Conservation (phyloP, 1,140 invertebrate genomes). For the Papilio xuthus region DNA sequence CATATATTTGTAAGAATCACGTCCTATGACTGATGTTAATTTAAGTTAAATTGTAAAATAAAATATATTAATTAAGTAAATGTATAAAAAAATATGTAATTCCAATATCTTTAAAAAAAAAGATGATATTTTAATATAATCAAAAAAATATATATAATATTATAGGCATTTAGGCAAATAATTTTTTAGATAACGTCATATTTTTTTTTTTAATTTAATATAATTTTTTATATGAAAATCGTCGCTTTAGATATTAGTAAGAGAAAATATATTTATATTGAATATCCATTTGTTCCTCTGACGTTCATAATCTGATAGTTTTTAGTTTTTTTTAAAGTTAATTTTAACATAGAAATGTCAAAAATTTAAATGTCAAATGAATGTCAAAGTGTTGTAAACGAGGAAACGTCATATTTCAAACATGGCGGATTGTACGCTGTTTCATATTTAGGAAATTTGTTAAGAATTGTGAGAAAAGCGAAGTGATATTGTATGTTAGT, state of each 20-base stretch:
- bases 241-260: conserved; percentile 29
- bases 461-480: no score
- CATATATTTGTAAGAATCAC: conserved; percentile 4
- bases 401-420: no score
- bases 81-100: conserved; percentile 35
- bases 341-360: no score
- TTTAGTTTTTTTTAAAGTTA: conserved; percentile 9
- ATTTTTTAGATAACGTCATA: no score
- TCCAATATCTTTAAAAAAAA: conserved; percentile 32
- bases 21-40: conserved; percentile 23
- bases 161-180: not conserved
- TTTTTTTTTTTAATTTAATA: not conserved
- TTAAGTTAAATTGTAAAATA: not conserved
- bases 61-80: conserved; percentile 2
- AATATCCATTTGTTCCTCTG: conserved; percentile 45
- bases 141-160: not conserved
- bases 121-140: conserved; percentile 37
- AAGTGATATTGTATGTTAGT: no score
- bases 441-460: no score
- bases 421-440: no score
- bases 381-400: no score
- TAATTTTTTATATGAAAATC: conserved; percentile 8
- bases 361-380: not conserved
- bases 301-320: conserved; percentile 20
- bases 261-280: conserved; percentile 31